Conservation (phyloP, 2,113 vertebrate species). For the Gadus macrocephalus region DNA sequence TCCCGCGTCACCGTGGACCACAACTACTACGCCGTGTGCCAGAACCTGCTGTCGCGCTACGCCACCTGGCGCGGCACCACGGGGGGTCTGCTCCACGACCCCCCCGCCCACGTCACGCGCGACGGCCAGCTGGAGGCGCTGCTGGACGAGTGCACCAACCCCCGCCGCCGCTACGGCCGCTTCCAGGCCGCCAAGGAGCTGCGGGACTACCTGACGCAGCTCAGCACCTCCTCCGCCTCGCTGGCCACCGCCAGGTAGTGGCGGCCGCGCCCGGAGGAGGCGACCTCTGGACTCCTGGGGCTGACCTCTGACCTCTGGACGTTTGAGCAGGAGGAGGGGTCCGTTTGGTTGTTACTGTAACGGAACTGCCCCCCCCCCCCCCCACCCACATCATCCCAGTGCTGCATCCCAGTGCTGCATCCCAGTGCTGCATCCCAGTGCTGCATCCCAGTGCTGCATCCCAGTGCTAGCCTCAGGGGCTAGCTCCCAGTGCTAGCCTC, state of each 20-base stretch:
- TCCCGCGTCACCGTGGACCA: constrained; percentile 94
- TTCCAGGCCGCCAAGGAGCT: constrained; percentile 93
- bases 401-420: too few relatives aligned
- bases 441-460: too few relatives aligned
- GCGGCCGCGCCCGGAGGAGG: constrained; percentile 45
- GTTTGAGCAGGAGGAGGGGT: constrained; percentile 19
- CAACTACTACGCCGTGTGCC: constrained; percentile 98
- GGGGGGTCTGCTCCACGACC: constrained; percentile 93
- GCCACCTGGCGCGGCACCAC: constrained; percentile 95
- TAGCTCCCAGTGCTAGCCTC: too few relatives aligned
- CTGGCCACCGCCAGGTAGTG: constrained; percentile 83
- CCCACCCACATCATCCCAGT: too few relatives aligned
- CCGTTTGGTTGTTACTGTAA: too few relatives aligned
- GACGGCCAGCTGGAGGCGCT: constrained; percentile 88
- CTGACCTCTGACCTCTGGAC: constrained; percentile 59
- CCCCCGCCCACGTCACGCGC: constrained; percentile 87
- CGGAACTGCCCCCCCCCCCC: too few relatives aligned
- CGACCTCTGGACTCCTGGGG: constrained; percentile 48
- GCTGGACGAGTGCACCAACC: constrained; percentile 94
- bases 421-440: too few relatives aligned
- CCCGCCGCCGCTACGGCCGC: constrained; percentile 87
- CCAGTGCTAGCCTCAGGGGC: too few relatives aligned
- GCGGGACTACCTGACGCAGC: constrained; percentile 88
- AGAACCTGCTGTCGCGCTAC: constrained; percentile 92
- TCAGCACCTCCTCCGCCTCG: constrained; percentile 68